These are phyloP conservation scores for Augiades crinisus DNA, from an alignment of 2,888 invertebrate genomes.

Conservation along the genomic window DNA sequence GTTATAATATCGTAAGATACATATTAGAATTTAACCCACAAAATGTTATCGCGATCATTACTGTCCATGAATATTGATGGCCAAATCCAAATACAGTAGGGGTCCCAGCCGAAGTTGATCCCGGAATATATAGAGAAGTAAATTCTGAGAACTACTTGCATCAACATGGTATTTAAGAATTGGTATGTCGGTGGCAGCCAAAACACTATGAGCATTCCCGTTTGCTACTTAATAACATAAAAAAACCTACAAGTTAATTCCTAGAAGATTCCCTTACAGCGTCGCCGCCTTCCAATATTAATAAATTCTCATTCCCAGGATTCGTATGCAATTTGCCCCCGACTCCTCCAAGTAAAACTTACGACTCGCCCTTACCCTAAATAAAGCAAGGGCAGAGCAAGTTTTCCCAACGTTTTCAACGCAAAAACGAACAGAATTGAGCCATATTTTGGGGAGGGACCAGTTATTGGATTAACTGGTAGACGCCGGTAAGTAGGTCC, in stretches of 20 bases:
- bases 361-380: conserved; percentile 66
- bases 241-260: conserved; percentile 68
- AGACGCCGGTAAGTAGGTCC: conserved; percentile 12
- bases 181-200: too few relatives aligned
- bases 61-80: too few relatives aligned
- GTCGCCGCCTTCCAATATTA: conserved; percentile 70
- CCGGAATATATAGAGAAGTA: too few relatives aligned
- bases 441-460: conserved; percentile 47
- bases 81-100: too few relatives aligned
- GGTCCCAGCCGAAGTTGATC: too few relatives aligned
- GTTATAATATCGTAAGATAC: too few relatives aligned
- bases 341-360: conserved; percentile 67
- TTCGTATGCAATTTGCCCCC: conserved; percentile 75
- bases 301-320: conserved; percentile 78
- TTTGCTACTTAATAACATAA: too few relatives aligned
- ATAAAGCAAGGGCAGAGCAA: conserved; percentile 52
- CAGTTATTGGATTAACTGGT: conserved; percentile 43
- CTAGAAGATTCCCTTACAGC: conserved; percentile 45
- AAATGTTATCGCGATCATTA: too few relatives aligned
- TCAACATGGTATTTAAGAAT: too few relatives aligned
- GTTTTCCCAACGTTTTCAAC: conserved; percentile 51
- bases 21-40: too few relatives aligned
- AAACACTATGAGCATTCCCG: too few relatives aligned
- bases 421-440: conserved; percentile 51
- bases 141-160: too few relatives aligned